Percentiles rank a stretch among this genome's conserved stretches.
Evolutionary conservation across 2,113 vertebrate genomes (phyloP).

Genomic region (Protomyctophum bolini): DNA sequence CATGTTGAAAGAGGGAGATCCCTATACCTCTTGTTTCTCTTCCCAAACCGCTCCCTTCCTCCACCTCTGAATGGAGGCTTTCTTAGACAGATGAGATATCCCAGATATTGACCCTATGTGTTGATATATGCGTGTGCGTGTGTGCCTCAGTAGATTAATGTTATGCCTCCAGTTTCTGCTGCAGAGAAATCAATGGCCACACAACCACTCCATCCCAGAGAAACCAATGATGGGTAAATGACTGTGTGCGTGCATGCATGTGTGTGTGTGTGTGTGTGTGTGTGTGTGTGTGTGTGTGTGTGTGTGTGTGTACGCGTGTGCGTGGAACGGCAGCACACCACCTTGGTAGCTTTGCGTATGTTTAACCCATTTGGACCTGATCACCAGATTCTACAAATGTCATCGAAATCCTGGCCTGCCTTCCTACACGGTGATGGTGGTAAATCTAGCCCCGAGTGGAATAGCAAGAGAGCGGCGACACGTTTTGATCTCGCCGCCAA

Average conservation of each 20-base stretch:
- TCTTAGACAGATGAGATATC: constrained; percentile 57
- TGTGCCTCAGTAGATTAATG: constrained; percentile 58
- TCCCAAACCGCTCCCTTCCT: constrained; percentile 15
- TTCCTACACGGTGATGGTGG: no score
- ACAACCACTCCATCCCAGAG: constrained; percentile 50
- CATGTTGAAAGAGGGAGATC: constrained; percentile 21
- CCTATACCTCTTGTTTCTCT: constrained; percentile 19
- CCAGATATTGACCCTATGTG: constrained; percentile 53
- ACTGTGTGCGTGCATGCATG: background rate
- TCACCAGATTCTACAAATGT: no score
- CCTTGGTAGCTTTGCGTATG: background rate
- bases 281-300: background rate
- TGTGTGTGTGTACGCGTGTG: constrained; percentile 11
- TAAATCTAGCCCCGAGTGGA: no score
- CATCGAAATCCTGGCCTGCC: no score
- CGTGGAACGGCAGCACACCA: background rate
- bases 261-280: background rate
- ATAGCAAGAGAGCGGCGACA: no score
- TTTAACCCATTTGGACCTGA: no score
- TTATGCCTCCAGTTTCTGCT: constrained; percentile 64
- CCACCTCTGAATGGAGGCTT: constrained; percentile 36
- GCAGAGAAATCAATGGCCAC: constrained; percentile 71
- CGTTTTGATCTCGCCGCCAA: no score
- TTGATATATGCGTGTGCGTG: constrained; percentile 49
- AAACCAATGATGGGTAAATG: constrained; percentile 36